Percentiles rank a stretch among this genome's conserved stretches.
phyloP scores from a whole-genome alignment of 2,888 invertebrate genomes.

The Leucania comma region DNA sequence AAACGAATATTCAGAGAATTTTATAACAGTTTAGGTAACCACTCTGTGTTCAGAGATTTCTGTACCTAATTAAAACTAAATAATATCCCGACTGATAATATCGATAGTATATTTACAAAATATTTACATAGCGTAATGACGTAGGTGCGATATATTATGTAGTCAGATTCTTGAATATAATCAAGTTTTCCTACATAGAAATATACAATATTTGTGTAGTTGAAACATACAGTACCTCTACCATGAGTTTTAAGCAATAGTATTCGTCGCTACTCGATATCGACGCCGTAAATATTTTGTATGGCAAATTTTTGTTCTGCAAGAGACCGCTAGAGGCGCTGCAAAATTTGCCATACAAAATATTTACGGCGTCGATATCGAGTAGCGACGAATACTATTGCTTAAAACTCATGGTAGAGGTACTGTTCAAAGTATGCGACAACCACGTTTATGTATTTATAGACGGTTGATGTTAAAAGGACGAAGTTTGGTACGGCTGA shows the following conservation, averaged over 20 bases:
- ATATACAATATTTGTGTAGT: constrained; percentile 27
- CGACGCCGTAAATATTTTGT: too few species aligned
- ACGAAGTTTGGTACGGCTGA: constrained; percentile 60
- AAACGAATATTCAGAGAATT: constrained; percentile 58
- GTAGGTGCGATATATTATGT: constrained; percentile 30
- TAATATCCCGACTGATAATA: constrained; percentile 46
- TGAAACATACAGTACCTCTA: too few species aligned
- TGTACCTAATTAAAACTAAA: constrained; percentile 61
- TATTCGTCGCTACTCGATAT: too few species aligned
- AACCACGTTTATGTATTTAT: constrained; percentile 3
- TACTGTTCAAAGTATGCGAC: constrained; percentile 28
- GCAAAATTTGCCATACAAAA: too few species aligned
- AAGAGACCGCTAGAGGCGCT: too few species aligned
- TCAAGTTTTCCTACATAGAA: constrained; percentile 32
- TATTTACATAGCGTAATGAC: constrained; percentile 65
- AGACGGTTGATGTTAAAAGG: constrained; percentile 55
- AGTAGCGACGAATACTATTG: too few species aligned
- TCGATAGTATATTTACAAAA: constrained; percentile 67
- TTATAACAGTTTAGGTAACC: constrained; percentile 63
- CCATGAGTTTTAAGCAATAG: too few species aligned
- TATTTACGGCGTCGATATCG: too few species aligned
- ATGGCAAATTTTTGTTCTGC: too few species aligned
- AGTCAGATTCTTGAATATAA: constrained; percentile 44
- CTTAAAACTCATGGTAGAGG: too few species aligned
- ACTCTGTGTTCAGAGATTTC: constrained; percentile 52